Percentiles rank a stretch among this genome's conserved stretches.
Evolutionary conservation across 2,888 invertebrate species (phyloP).

Genomic region (Archaeoteleia sp.): DNA sequence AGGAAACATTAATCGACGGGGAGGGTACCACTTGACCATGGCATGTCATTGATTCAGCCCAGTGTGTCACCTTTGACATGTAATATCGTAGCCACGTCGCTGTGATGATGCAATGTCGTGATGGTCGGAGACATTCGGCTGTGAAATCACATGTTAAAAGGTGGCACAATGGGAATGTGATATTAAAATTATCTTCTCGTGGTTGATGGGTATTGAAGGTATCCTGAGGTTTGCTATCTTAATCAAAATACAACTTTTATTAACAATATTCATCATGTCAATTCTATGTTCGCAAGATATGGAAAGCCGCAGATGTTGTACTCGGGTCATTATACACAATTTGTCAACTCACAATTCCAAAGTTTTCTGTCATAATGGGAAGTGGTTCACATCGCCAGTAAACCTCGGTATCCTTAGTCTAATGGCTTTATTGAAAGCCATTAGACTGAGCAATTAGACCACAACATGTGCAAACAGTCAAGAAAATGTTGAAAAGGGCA

Average conservation of each 20-base stretch:
- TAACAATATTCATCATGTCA: constrained; percentile 47
- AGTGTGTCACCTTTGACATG: too few relatives aligned
- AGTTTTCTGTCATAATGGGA: constrained; percentile 52
- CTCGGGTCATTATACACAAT: constrained; percentile 54
- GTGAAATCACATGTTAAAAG: too few relatives aligned
- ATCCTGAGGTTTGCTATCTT: constrained; percentile 51
- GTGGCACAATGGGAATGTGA: constrained; percentile 30
- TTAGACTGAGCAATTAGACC: too few relatives aligned
- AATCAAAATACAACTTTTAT: constrained; percentile 36
- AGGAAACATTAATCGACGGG: constrained; percentile 26
- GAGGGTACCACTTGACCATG: constrained; percentile 31
- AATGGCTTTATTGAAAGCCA: constrained; percentile 46
- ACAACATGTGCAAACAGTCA: constrained; percentile 51
- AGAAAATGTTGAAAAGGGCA: constrained; percentile 47
- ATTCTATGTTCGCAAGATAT: constrained; percentile 53
- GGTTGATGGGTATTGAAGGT: constrained; percentile 57
- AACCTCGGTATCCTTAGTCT: constrained; percentile 27
- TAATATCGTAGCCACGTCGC: too few relatives aligned
- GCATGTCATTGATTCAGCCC: constrained; percentile 26
- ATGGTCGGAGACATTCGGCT: too few relatives aligned
- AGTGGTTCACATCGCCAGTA: constrained; percentile 44
- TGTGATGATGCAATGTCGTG: too few relatives aligned
- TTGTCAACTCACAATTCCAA: constrained; percentile 14
- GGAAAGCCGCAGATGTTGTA: constrained; percentile 49
- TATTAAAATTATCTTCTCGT: constrained; percentile 51